A percentile compares a stretch with the other conserved stretches of the same genome.
These are phyloP conservation scores for Caenorhabditis plicata DNA, from an alignment of 2,888 invertebrate genomes.

Conservation along the genomic window DNA sequence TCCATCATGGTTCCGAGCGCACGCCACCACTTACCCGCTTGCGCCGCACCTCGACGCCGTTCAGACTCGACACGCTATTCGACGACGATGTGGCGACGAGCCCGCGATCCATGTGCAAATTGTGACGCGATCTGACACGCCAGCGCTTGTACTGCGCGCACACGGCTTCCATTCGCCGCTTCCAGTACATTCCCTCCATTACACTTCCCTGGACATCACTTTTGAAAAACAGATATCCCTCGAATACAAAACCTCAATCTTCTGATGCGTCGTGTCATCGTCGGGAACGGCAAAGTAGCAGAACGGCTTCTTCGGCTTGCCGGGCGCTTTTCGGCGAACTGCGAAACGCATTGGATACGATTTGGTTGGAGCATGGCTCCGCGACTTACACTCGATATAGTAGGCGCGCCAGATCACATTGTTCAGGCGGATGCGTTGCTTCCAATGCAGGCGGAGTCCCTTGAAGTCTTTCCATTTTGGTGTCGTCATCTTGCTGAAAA, in stretches of 20 bases:
- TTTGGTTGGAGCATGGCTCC: neutral
- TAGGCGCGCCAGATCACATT: conserved; percentile 99
- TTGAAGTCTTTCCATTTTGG: conserved; percentile 99
- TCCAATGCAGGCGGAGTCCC: conserved; percentile 92
- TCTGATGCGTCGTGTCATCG: conserved; percentile 63
- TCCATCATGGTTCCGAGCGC: too few relatives aligned
- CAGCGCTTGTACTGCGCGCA: conserved; percentile 99
- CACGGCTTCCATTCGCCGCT: conserved; percentile 89
- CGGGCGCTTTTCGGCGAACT: conserved; percentile 37
- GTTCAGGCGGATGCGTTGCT: conserved; percentile 97
- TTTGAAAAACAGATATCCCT: neutral
- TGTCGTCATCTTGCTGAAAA: conserved; percentile 94
- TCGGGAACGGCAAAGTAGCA: conserved; percentile 66
- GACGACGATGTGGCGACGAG: conserved; percentile 18
- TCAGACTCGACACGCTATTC: conserved; percentile 20
- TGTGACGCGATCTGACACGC: conserved; percentile 70
- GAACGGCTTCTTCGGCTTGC: conserved; percentile 59
- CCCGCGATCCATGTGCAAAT: conserved; percentile 6
- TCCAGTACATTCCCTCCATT: conserved; percentile 99
- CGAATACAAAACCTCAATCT: conserved; percentile 50
- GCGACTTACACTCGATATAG: conserved; percentile 85
- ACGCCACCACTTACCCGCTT: conserved; percentile 24
- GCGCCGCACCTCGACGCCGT: conserved; percentile 10
- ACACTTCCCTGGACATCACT: conserved; percentile 79
- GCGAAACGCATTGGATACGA: conserved; percentile 1